Evolutionary conservation across 1,140 invertebrate species (phyloP).

Genomic region (Phortica variegata): DNA sequence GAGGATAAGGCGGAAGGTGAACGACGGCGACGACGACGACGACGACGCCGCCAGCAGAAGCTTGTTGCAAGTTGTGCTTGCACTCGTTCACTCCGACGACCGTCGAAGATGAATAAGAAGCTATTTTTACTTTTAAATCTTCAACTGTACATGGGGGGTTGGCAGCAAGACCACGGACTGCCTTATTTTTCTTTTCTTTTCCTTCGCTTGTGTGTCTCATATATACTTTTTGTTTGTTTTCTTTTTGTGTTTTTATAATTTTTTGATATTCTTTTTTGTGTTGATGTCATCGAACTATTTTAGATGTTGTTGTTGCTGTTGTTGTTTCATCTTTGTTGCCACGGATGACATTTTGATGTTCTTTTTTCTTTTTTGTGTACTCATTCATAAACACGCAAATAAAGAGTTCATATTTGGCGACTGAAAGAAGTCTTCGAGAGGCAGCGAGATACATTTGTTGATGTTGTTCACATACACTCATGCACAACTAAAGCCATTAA

Average conservation of each 20-base stretch:
- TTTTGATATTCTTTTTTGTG: no score
- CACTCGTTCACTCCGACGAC: constrained; percentile 29
- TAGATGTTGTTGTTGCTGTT: neutral
- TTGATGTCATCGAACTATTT: constrained; percentile 48
- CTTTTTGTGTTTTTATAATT: no score
- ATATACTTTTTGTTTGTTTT: constrained; percentile 11
- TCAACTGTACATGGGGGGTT: constrained; percentile 10
- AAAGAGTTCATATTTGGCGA: no score
- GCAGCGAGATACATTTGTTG: no score
- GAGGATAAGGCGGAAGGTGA: constrained; percentile 10
- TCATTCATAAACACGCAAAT: no score
- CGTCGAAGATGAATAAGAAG: constrained; percentile 52
- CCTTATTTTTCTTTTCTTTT: constrained; percentile 7
- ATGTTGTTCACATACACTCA: no score
- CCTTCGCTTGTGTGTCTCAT: constrained; percentile 21
- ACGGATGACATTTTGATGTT: no score
- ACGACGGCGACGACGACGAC: no score
- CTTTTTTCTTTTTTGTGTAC: no score
- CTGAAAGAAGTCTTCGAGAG: no score
- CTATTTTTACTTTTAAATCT: constrained; percentile 56
- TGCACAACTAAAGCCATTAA: no score
- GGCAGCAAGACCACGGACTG: neutral
- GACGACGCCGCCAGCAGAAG: no score
- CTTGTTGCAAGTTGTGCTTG: constrained; percentile 11
- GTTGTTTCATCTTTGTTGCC: neutral